Evolutionary conservation across 2,888 invertebrate genomes (phyloP).

Genomic region (Xylocampa areola): DNA sequence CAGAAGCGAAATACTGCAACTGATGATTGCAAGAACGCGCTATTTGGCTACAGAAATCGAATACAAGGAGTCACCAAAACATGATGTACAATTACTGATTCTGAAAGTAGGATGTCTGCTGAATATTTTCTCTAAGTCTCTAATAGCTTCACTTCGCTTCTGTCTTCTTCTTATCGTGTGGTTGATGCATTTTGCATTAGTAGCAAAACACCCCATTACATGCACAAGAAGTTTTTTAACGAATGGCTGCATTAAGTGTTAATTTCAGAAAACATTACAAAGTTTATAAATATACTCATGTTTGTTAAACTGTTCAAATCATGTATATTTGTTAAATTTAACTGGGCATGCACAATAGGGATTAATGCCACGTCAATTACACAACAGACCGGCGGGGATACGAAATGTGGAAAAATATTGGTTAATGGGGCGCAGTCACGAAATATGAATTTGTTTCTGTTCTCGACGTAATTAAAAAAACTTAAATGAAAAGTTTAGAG

Average conservation of each 20-base stretch:
- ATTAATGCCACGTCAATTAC: slow-evolving; percentile 76
- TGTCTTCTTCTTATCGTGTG: too few species aligned
- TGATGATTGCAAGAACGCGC: too few species aligned
- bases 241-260: background rate
- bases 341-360: slow-evolving; percentile 68
- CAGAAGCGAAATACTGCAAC: too few species aligned
- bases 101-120: too few species aligned
- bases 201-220: too few species aligned
- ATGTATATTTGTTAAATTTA: slow-evolving; percentile 51
- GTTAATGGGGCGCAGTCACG: slow-evolving; percentile 62
- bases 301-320: slow-evolving; percentile 30
- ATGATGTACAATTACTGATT: too few species aligned
- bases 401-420: slow-evolving; percentile 65
- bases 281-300: slow-evolving; percentile 1
- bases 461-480: slow-evolving; percentile 33
- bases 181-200: too few species aligned
- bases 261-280: background rate
- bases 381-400: slow-evolving; percentile 54
- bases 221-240: background rate
- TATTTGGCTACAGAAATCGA: too few species aligned
- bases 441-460: slow-evolving; percentile 47
- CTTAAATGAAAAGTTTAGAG: slow-evolving; percentile 5
- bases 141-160: too few species aligned
- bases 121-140: too few species aligned
- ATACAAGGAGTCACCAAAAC: too few species aligned